A percentile compares a stretch with the other conserved stretches of the same genome.
These are phyloP conservation scores for Cygnus atratus DNA, from an alignment of 2,113 vertebrate species.

Conservation along the genomic window DNA sequence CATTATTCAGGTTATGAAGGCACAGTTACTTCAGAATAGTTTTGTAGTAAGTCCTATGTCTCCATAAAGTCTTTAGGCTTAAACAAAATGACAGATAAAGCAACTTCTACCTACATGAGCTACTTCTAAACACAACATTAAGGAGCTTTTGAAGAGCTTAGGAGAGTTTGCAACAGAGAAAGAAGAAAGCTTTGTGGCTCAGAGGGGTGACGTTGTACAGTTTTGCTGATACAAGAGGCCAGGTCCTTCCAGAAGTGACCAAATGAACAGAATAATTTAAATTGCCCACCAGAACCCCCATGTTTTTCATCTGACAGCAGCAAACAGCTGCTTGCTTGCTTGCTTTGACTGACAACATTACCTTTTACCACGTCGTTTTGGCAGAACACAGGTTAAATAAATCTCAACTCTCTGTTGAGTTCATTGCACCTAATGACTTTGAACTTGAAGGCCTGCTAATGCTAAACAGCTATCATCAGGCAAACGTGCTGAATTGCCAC, in stretches of 20 bases:
- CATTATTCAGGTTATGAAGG: background rate
- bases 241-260: background rate
- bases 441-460: background rate
- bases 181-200: background rate
- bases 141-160: background rate
- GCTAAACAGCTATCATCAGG: background rate
- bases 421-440: background rate
- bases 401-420: background rate
- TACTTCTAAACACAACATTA: background rate
- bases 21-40: background rate
- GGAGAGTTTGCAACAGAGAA: background rate
- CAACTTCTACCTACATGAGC: background rate
- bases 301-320: background rate
- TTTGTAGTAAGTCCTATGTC: background rate
- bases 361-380: background rate
- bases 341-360: background rate
- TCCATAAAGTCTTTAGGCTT: background rate
- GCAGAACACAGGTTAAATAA: constrained; percentile 13
- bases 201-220: background rate
- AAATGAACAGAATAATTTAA: background rate
- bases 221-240: background rate
- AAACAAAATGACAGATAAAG: constrained; percentile 1
- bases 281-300: background rate
- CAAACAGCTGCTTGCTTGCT: background rate
- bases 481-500: background rate